A percentile compares a stretch with the other conserved stretches of the same genome.
Evolutionary conservation across 2,113 vertebrate species (phyloP).

Genomic region (Fukomys damarensis): DNA sequence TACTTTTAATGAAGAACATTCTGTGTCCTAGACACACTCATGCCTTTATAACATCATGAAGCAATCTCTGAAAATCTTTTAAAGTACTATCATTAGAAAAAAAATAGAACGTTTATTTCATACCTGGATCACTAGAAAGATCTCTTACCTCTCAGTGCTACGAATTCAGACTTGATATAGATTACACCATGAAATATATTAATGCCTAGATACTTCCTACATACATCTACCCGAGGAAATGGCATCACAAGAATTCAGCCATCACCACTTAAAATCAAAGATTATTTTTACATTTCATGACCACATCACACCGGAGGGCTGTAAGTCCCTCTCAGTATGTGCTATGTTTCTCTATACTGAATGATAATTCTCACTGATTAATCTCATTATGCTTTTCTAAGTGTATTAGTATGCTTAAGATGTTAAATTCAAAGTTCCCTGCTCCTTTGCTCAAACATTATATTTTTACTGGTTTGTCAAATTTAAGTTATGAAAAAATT

Average conservation of each 20-base stretch:
- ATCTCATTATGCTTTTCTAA: slow-evolving; percentile 61
- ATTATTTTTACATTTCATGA: slow-evolving; percentile 46
- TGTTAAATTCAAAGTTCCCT: slow-evolving; percentile 61
- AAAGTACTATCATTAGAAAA: neutral
- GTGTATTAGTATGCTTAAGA: slow-evolving; percentile 54
- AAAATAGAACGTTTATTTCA: slow-evolving; percentile 35
- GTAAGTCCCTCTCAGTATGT: neutral
- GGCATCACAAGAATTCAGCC: slow-evolving; percentile 36
- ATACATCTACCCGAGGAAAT: neutral
- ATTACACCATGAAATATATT: neutral
- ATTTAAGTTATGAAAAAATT: slow-evolving; percentile 80
- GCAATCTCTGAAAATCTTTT: neutral
- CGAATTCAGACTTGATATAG: neutral
- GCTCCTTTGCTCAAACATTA: slow-evolving; percentile 44
- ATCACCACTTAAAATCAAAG: slow-evolving; percentile 22
- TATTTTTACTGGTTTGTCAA: slow-evolving; percentile 64
- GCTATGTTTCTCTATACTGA: slow-evolving; percentile 29
- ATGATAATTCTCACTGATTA: slow-evolving; percentile 62
- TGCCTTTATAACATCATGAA: neutral
- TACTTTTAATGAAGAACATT: slow-evolving; percentile 20
- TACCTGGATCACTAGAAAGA: neutral
- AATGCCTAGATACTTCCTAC: neutral
- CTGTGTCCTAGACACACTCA: neutral
- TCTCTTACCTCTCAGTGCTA: neutral
- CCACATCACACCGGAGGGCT: neutral